Conservation (phyloP, 2,888 invertebrate genomes). For the Rapana venosa region DNA sequence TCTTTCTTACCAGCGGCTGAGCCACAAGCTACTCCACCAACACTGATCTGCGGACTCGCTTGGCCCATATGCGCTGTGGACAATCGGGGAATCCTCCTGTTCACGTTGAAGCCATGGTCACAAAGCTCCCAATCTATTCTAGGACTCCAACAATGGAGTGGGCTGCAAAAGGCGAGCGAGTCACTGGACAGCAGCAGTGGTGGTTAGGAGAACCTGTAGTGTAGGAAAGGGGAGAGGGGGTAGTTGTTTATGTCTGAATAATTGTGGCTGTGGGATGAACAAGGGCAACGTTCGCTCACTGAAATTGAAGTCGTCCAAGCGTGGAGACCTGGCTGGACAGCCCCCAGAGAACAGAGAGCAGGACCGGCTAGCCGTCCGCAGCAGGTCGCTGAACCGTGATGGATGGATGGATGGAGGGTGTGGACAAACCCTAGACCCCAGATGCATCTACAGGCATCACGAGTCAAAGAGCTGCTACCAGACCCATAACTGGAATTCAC, state of each 20-base stretch:
- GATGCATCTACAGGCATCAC: neutral
- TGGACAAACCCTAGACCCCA: constrained; percentile 6
- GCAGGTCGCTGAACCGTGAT: neutral
- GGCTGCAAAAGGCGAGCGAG: neutral
- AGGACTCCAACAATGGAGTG: neutral
- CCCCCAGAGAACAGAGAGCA: neutral
- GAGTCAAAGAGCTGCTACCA: neutral
- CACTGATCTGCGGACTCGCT: neutral
- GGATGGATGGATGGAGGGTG: neutral
- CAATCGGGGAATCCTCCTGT: neutral
- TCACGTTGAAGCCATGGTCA: neutral
- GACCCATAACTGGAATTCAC: too few species aligned
- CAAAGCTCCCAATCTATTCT: neutral
- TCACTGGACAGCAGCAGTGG: neutral
- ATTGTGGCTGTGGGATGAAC: neutral
- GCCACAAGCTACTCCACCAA: neutral
- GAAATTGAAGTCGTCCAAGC: constrained; percentile 10
- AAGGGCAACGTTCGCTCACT: neutral
- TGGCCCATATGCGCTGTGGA: neutral
- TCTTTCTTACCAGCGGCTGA: neutral
- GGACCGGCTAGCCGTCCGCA: neutral
- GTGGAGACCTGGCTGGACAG: neutral
- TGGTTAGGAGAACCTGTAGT: neutral
- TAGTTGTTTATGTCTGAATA: neutral
- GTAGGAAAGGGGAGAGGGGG: neutral